phyloP scores from a whole-genome alignment of 2,113 vertebrate species.

The Elephas maximus region DNA sequence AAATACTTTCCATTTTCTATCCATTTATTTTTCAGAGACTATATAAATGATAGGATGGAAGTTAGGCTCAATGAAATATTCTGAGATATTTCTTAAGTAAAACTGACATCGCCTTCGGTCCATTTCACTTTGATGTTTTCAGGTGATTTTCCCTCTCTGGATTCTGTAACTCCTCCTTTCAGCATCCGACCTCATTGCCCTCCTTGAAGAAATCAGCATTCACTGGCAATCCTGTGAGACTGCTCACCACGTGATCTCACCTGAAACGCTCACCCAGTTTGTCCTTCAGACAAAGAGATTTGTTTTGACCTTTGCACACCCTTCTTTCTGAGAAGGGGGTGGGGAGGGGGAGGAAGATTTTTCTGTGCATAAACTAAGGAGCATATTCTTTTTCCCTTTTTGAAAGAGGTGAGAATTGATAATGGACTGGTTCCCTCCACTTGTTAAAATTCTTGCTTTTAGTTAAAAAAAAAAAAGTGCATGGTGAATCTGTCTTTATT shows the following conservation, averaged over 20 bases:
- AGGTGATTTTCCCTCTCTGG: background rate
- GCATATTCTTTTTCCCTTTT: conserved; percentile 71
- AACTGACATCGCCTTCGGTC: conserved; percentile 10
- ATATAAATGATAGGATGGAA: conserved; percentile 22
- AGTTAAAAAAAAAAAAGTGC: conserved; percentile 72
- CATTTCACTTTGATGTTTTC: conserved; percentile 41
- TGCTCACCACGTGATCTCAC: conserved; percentile 35
- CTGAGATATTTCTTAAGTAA: conserved; percentile 31
- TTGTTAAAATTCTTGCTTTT: conserved; percentile 82
- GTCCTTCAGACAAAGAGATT: conserved; percentile 79
- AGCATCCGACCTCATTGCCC: background rate
- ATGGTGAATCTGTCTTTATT: conserved; percentile 84
- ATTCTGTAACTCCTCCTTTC: background rate
- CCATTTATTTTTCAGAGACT: conserved; percentile 59
- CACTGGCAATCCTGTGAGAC: background rate
- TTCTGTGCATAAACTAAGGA: conserved; percentile 79
- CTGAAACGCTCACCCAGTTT: conserved; percentile 71
- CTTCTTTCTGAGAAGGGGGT: background rate
- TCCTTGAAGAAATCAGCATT: background rate
- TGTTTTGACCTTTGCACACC: conserved; percentile 66
- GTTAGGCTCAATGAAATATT: conserved; percentile 25
- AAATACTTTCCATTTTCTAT: conserved; percentile 23
- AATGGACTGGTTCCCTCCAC: conserved; percentile 73
- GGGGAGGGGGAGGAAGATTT: conserved; percentile 17
- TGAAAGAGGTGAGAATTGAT: conserved; percentile 78